Evolutionary conservation across 2,113 vertebrate genomes (phyloP).

Genomic region (Diphyllodes magnificus): DNA sequence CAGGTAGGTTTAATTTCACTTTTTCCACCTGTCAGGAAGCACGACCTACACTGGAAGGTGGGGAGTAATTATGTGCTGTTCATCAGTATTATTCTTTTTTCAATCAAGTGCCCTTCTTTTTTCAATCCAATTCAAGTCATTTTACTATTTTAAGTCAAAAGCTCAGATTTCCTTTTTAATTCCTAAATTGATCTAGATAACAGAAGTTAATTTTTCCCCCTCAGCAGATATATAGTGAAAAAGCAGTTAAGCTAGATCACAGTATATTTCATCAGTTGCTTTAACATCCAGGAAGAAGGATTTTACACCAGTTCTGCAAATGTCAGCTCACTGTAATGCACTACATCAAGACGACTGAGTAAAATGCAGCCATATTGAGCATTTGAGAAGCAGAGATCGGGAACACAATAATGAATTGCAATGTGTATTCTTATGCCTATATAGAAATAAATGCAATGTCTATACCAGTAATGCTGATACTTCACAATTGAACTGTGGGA

Average conservation of each 20-base stretch:
- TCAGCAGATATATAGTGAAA: neutral
- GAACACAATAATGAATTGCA: neutral
- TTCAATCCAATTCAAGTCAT: neutral
- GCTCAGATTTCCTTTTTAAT: neutral
- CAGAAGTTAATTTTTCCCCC: neutral
- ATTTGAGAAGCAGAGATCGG: neutral
- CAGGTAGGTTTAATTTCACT: neutral
- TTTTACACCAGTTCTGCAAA: neutral
- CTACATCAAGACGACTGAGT: neutral
- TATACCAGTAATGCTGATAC: neutral
- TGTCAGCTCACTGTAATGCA: neutral
- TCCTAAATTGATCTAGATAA: neutral
- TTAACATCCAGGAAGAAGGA: neutral
- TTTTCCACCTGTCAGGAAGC: neutral
- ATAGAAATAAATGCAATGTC: neutral
- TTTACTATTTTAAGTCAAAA: neutral
- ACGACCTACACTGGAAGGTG: rapidly evolving
- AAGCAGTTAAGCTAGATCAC: neutral
- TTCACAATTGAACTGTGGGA: neutral
- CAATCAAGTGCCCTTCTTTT: neutral
- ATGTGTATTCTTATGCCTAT: neutral
- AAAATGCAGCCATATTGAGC: neutral
- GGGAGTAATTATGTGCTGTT: neutral
- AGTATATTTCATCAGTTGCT: neutral
- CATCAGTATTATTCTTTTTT: neutral